Conservation (phyloP, 2,888 invertebrate species). For the Acleris holmiana region DNA sequence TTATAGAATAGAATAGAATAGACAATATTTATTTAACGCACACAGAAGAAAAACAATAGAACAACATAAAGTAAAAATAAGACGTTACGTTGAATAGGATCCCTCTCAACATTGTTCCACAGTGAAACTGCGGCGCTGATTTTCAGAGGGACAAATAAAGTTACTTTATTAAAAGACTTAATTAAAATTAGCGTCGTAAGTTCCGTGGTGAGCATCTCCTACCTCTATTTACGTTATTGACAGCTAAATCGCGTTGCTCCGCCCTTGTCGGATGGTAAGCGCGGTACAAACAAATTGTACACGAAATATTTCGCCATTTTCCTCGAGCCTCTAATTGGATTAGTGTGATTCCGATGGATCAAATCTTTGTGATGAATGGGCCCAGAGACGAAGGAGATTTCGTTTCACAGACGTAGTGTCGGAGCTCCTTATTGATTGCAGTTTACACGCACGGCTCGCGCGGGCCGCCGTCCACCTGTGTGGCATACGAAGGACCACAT, state of each 20-base stretch:
- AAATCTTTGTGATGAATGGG: constrained; percentile 57
- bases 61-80: too few relatives aligned
- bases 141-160: too few relatives aligned
- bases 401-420: constrained; percentile 29
- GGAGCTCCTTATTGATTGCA: constrained; percentile 31
- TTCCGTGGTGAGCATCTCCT: too few relatives aligned
- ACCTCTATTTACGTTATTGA: constrained; percentile 26
- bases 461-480: constrained; percentile 20
- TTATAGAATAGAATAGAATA: too few relatives aligned
- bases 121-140: too few relatives aligned
- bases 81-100: too few relatives aligned
- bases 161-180: too few relatives aligned
- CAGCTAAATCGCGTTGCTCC: constrained; percentile 32
- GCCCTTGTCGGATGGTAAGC: constrained; percentile 33
- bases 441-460: constrained; percentile 30
- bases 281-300: constrained; percentile 32
- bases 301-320: constrained; percentile 32
- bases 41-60: too few relatives aligned
- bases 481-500: constrained; percentile 22
- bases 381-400: constrained; percentile 45
- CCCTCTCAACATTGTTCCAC: too few relatives aligned
- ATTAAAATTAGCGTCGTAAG: too few relatives aligned
- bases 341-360: constrained; percentile 59
- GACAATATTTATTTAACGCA: too few relatives aligned
- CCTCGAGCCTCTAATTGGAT: constrained; percentile 52